These are phyloP conservation scores for Podilymbus podiceps DNA, from an alignment of 2,113 vertebrate species.

Conservation along the genomic window DNA sequence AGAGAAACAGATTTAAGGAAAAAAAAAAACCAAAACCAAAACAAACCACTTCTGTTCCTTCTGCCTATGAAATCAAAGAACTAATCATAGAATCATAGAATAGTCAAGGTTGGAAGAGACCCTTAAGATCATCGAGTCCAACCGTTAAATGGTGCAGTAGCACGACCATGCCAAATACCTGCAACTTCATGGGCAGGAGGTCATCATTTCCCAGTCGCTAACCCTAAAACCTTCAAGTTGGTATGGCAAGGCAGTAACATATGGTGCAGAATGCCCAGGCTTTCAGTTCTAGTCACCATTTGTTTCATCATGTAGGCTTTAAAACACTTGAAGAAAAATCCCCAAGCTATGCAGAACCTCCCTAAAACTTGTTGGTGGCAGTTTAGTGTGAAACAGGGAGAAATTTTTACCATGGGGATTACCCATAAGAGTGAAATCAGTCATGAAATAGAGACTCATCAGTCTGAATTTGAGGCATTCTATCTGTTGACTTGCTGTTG, in stretches of 20 bases:
- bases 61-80: not conserved
- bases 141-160: not conserved
- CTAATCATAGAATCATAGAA: too few relatives aligned
- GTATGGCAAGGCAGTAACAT: not conserved
- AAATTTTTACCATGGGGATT: slow-evolving; percentile 31
- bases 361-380: not conserved
- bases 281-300: slow-evolving; percentile 10
- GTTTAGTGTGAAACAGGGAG: slow-evolving; percentile 18
- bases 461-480: not conserved
- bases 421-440: slow-evolving; percentile 35
- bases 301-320: slow-evolving; percentile 28
- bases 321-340: slow-evolving; percentile 48
- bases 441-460: not conserved
- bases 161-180: not conserved
- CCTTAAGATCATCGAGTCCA: too few relatives aligned
- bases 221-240: not conserved
- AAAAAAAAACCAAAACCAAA: not conserved
- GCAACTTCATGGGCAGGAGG: not conserved
- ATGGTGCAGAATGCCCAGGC: slow-evolving; percentile 1
- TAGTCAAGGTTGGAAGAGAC: too few relatives aligned
- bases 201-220: not conserved
- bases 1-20: not conserved
- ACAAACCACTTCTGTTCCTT: not conserved
- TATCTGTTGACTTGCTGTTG: not conserved
- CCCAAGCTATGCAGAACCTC: not conserved